Evolutionary conservation across 35 echinoderm and acorn worm genomes (phyloP).

Genomic region (Ophioderma brevispina): DNA sequence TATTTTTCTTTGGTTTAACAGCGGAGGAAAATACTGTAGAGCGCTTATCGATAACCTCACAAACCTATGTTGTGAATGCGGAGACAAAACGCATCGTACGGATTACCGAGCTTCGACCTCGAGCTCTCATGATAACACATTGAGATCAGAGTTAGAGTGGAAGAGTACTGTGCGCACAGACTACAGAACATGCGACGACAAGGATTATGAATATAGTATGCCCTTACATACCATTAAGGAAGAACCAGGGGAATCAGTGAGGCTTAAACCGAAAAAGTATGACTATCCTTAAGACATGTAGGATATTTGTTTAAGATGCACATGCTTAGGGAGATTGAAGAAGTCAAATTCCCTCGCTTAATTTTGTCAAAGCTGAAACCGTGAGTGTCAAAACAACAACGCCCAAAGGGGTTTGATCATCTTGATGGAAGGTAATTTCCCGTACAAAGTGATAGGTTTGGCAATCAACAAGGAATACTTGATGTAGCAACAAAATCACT

Average conservation of each 20-base stretch:
- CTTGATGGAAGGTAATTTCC: too few species aligned
- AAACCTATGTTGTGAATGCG: not conserved
- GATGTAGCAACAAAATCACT: too few species aligned
- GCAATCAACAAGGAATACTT: too few species aligned
- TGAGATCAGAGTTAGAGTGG: not conserved
- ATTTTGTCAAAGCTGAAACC: too few species aligned
- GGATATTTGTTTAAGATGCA: too few species aligned
- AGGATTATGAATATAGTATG: not conserved
- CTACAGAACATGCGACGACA: not conserved
- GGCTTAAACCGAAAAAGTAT: not conserved
- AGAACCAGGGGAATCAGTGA: not conserved
- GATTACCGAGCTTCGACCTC: not conserved
- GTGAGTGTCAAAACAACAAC: too few species aligned
- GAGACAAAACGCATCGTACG: not conserved
- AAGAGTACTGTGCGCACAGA: not conserved
- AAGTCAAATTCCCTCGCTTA: too few species aligned
- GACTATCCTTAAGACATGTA: not conserved
- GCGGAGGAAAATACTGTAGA: not conserved
- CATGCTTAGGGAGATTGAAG: too few species aligned
- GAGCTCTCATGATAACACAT: not conserved
- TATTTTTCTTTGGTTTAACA: constrained; percentile 91
- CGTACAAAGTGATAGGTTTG: too few species aligned
- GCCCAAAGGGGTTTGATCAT: too few species aligned
- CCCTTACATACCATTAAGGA: not conserved
- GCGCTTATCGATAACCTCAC: not conserved